Evolutionary conservation across 2,888 invertebrate species (phyloP), one percentile per base, ranked within the genome.

Genomic region (Pollenia amentaria): DNA sequence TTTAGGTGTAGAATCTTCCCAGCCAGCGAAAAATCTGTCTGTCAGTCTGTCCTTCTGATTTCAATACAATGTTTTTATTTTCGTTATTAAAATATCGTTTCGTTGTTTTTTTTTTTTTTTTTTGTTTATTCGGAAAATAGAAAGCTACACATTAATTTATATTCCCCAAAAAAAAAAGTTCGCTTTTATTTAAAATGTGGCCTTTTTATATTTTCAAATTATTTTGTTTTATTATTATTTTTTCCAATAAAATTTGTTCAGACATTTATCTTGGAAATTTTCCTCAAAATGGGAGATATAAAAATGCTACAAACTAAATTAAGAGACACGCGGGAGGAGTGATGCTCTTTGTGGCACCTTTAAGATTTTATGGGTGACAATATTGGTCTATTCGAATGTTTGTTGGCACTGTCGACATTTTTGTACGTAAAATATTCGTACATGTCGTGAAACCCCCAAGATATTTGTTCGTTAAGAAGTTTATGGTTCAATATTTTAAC

Each of bases 391-490:
- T 42, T 69, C n/a, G 48, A 67, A 57, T 73, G 62, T 40, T 69
- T 73, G 60, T 29, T 72, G 42, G 8, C 53, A 18, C 11, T 60
- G 48, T 10, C 21, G 3, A 29, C 12, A 18, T 73, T 67, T 40
- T 62, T 83, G 64, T 70, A 42, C 55, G 11, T 80, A 10, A 57
- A 82, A 53, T 75, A 64, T 64, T 64, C 14, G 46, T 79, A 67
- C 48, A 76, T 77, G 67, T 81, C 84, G 84, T 87, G 84, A 77
- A 73, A 65, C 72, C 87, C 84, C 29, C 55, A 42, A 84, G 84
- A 48, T 62, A 87, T 87, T 84, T 80, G 60, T 75, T 72, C 69
- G 53, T 48, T 21, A 72, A 21, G 10, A 80, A 62, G 42, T 84
- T 85, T 67, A 57, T 82, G 40, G 18, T 82, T 75, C 64, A 42